These are phyloP conservation scores for Tokudaia muenninki DNA, from an alignment of 2,797 vertebrate genomes.

Conservation along the genomic window DNA sequence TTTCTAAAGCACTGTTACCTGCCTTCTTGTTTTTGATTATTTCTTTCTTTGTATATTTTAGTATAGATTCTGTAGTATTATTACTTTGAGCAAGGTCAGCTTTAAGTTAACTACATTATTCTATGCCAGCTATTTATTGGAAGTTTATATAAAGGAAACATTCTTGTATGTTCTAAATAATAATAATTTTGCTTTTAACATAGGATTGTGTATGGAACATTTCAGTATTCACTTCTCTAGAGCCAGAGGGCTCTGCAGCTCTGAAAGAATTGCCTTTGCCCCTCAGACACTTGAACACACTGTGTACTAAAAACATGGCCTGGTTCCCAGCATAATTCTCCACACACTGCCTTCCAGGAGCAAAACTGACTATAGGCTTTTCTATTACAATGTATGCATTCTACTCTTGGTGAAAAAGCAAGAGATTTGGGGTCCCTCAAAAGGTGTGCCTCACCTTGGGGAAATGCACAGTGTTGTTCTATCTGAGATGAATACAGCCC, in stretches of 20 bases:
- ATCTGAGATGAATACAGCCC: not conserved
- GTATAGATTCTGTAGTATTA: not conserved
- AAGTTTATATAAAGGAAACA: constrained; percentile 30
- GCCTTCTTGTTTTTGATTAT: constrained; percentile 21
- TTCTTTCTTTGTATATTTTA: constrained; percentile 35
- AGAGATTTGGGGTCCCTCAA: not conserved
- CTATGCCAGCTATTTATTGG: not conserved
- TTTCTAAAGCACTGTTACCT: not conserved
- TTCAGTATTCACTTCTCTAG: not conserved
- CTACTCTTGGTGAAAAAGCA: not conserved
- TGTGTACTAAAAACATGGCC: not conserved
- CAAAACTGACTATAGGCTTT: not conserved
- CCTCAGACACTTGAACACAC: not conserved
- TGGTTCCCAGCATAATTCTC: not conserved
- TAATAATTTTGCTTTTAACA: constrained; percentile 18
- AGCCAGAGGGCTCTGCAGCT: not conserved
- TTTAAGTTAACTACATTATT: constrained; percentile 44
- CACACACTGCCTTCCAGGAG: not conserved
- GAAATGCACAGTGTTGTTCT: not conserved
- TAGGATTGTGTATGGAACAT: not conserved
- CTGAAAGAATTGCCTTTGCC: not conserved
- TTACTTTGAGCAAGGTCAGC: constrained; percentile 12
- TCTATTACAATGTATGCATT: not conserved
- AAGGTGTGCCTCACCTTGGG: not conserved
- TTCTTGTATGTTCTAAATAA: not conserved